Evolutionary conservation across 2,113 vertebrate species (phyloP).

Genomic region (Odocoileus virginianus): DNA sequence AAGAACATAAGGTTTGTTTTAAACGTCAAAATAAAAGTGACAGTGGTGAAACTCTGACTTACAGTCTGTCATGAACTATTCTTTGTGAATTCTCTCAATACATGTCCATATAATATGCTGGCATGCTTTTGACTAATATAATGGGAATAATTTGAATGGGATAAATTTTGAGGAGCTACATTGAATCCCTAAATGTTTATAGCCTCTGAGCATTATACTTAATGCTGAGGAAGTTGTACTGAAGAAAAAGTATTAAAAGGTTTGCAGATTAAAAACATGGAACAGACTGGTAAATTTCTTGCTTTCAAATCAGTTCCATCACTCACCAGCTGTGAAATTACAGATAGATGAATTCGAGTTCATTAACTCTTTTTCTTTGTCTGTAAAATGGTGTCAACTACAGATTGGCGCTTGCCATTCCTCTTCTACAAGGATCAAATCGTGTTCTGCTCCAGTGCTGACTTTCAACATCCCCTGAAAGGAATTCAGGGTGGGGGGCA

Average conservation of each 20-base stretch:
- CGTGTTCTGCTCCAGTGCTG: not conserved
- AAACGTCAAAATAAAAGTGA: slow-evolving; percentile 32
- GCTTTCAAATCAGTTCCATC: not conserved
- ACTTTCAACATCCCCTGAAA: not conserved
- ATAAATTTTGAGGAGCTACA: not conserved
- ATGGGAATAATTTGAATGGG: not conserved
- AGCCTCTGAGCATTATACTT: not conserved
- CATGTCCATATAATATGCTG: not conserved
- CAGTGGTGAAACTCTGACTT: not conserved
- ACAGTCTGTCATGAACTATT: not conserved
- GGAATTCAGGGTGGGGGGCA: not conserved
- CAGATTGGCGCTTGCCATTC: not conserved
- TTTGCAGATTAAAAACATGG: not conserved
- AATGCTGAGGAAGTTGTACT: not conserved
- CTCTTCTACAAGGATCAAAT: not conserved
- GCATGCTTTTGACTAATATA: not conserved
- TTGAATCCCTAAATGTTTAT: not conserved
- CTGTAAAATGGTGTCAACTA: not conserved
- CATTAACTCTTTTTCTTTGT: not conserved
- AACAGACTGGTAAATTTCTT: not conserved
- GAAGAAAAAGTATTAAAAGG: not conserved
- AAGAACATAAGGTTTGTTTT: not conserved
- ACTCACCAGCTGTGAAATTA: not conserved
- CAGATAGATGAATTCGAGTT: not conserved
- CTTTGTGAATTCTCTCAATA: not conserved